A percentile compares a stretch with the other conserved stretches of the same genome.
Evolutionary conservation across 2,888 invertebrate species (phyloP).

Genomic region (Odontothrips loti): DNA sequence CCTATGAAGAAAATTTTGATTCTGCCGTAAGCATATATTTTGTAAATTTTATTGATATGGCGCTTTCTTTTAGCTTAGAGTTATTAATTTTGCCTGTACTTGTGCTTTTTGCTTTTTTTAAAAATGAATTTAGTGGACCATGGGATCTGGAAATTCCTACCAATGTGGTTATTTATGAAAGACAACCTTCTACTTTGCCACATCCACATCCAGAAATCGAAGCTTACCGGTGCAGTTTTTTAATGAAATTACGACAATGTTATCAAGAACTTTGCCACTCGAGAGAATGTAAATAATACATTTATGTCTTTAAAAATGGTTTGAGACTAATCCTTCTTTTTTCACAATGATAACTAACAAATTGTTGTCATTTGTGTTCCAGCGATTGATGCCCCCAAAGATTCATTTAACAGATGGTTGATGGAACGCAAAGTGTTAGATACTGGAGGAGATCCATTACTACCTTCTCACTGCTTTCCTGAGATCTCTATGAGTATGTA

Average conservation of each 20-base stretch:
- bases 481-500: constrained; percentile 94
- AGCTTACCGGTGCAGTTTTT: constrained; percentile 73
- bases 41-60: constrained; percentile 20
- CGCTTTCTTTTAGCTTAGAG: neutral
- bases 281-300: constrained; percentile 61
- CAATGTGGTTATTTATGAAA: constrained; percentile 84
- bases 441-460: constrained; percentile 81
- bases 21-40: constrained; percentile 55
- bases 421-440: constrained; percentile 92
- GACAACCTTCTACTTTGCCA: constrained; percentile 75
- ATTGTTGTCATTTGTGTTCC: constrained; percentile 33
- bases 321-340: neutral
- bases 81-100: neutral
- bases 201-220: constrained; percentile 95
- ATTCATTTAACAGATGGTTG: constrained; percentile 94
- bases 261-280: constrained; percentile 93
- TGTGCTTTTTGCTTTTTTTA: constrained; percentile 27
- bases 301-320: neutral
- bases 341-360: neutral
- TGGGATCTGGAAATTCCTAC: constrained; percentile 94
- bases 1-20: constrained; percentile 75
- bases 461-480: constrained; percentile 87
- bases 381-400: constrained; percentile 89
- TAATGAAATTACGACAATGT: constrained; percentile 79
- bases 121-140: constrained; percentile 58